Percentiles rank a stretch among this genome's conserved stretches.
These are phyloP conservation scores for Mystacides longicornis DNA, from an alignment of 2,888 invertebrate species.

Conservation along the genomic window DNA sequence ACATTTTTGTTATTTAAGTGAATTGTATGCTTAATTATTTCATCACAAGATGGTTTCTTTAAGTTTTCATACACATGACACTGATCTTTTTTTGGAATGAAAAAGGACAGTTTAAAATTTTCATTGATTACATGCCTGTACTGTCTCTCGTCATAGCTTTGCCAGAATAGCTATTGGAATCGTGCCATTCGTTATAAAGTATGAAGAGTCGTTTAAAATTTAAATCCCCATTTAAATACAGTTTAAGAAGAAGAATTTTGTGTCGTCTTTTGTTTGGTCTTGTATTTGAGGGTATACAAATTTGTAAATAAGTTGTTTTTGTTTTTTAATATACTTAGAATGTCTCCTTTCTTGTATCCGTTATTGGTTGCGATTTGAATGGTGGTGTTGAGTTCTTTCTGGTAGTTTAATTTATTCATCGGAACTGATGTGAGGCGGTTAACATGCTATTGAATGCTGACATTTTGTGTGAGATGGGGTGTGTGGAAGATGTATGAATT, in stretches of 20 bases:
- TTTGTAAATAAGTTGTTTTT: too few relatives aligned
- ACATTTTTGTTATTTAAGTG: not conserved
- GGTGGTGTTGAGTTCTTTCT: too few relatives aligned
- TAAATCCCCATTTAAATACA: not conserved
- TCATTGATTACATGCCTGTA: not conserved
- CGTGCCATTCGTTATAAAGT: not conserved
- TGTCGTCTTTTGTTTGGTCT: too few relatives aligned
- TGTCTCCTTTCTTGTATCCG: too few relatives aligned
- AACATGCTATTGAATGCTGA: too few relatives aligned
- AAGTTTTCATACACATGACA: not conserved
- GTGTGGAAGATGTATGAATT: too few relatives aligned
- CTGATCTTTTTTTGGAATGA: not conserved
- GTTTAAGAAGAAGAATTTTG: not conserved
- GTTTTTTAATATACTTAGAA: too few relatives aligned
- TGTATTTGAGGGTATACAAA: too few relatives aligned
- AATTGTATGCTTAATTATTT: not conserved
- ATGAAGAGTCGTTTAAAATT: not conserved
- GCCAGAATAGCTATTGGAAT: not conserved
- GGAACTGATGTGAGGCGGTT: too few relatives aligned
- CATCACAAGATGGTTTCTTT: not conserved
- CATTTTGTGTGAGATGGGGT: too few relatives aligned
- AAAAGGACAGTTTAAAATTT: not conserved
- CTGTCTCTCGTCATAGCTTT: not conserved
- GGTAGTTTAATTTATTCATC: too few relatives aligned
- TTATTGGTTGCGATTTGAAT: too few relatives aligned